A percentile compares a stretch with the other conserved stretches of the same genome.
Conservation (phyloP, 2,888 invertebrate genomes). For the Agapostemon virescens region DNA sequence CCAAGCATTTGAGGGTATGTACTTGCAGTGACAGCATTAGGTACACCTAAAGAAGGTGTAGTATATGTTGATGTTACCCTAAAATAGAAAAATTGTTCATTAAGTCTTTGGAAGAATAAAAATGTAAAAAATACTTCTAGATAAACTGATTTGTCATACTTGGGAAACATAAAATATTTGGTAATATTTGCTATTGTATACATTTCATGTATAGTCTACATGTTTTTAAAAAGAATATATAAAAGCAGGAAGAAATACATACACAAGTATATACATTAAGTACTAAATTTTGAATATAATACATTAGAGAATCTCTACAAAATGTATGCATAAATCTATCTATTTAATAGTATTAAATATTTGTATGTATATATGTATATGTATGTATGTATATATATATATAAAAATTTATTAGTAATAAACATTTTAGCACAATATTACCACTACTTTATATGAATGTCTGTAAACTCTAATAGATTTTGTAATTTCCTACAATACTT, state of each 20-base stretch:
- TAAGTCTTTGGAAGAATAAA: constrained; percentile 3
- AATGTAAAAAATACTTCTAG: constrained; percentile 9
- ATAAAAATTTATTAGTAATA: no score
- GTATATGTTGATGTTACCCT: constrained; percentile 81
- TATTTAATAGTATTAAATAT: constrained; percentile 13
- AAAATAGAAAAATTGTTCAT: constrained; percentile 68
- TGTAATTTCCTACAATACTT: not conserved
- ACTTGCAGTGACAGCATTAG: constrained; percentile 76
- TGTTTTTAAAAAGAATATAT: constrained; percentile 9
- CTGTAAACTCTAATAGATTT: not conserved
- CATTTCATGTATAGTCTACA: constrained; percentile 22
- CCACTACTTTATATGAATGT: not conserved
- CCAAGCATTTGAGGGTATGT: constrained; percentile 81
- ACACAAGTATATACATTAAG: constrained; percentile 23
- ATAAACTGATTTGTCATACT: constrained; percentile 23
- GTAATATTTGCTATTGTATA: constrained; percentile 32
- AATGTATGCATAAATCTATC: constrained; percentile 34
- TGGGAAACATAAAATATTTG: constrained; percentile 28
- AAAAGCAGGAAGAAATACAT: constrained; percentile 18
- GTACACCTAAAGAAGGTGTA: constrained; percentile 77
- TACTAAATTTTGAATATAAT: constrained; percentile 29
- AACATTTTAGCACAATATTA: not conserved
- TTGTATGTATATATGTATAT: no score
- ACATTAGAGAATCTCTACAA: constrained; percentile 33
- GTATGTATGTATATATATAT: no score